A percentile compares a stretch with the other conserved stretches of the same genome.
These are phyloP conservation scores for Lepus townsendii DNA, from an alignment of 2,797 vertebrate species.

Conservation along the genomic window DNA sequence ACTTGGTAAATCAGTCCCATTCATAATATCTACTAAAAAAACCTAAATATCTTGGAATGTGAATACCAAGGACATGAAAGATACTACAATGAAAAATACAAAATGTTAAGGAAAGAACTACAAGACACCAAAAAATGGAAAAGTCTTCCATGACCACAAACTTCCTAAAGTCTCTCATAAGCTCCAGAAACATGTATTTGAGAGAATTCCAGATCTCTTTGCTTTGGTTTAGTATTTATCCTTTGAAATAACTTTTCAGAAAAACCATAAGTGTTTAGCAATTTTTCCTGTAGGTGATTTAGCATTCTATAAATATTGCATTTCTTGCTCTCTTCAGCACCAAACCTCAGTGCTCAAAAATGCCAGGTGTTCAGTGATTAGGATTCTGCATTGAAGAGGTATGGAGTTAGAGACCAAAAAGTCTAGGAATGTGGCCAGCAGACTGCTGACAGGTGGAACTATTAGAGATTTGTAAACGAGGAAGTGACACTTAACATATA, in stretches of 20 bases:
- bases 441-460: neutral
- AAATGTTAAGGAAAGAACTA: too few species aligned
- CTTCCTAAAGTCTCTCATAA: neutral
- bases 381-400: neutral
- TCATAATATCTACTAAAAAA: too few species aligned
- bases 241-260: slow-evolving; percentile 41
- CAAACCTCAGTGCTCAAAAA: slow-evolving; percentile 23
- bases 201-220: slow-evolving; percentile 43
- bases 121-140: too few species aligned
- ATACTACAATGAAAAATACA: too few species aligned
- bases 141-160: too few species aligned
- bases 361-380: neutral
- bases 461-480: neutral
- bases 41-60: too few species aligned
- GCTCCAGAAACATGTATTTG: neutral
- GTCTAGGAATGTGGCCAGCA: neutral
- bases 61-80: too few species aligned
- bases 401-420: neutral
- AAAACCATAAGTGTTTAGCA: neutral
- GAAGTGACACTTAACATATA: neutral
- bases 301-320: slow-evolving; percentile 31
- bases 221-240: slow-evolving; percentile 16
- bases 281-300: slow-evolving; percentile 9
- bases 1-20: too few species aligned
- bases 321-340: neutral